phyloP scores from a whole-genome alignment of 1,140 invertebrate genomes.

The Leptopilina boulardi region DNA sequence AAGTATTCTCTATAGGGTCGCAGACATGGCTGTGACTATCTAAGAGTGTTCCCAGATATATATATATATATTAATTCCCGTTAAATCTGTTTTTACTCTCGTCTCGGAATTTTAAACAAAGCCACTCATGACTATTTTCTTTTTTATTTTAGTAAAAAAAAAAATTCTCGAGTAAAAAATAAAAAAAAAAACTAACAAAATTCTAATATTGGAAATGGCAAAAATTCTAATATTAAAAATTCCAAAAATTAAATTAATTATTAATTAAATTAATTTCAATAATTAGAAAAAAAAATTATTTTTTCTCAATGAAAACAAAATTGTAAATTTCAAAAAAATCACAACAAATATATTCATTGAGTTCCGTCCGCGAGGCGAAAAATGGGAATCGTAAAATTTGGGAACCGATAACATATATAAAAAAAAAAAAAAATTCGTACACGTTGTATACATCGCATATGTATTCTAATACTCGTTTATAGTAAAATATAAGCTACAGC shows the following conservation, averaged over 20 bases:
- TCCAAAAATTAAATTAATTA: too few relatives aligned
- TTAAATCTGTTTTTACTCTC: slow-evolving; percentile 26
- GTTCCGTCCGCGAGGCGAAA: slow-evolving; percentile 3
- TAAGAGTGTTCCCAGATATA: slow-evolving; percentile 16
- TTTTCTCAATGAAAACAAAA: too few relatives aligned
- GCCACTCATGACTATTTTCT: background rate
- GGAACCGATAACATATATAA: background rate
- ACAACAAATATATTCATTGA: too few relatives aligned
- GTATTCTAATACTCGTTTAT: slow-evolving; percentile 4
- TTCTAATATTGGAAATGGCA: too few relatives aligned
- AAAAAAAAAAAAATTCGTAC: background rate
- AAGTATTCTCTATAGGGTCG: slow-evolving; percentile 27
- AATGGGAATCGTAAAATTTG: slow-evolving; percentile 10
- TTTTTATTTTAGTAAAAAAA: background rate
- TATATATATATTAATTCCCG: background rate
- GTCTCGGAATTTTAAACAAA: slow-evolving; percentile 15
- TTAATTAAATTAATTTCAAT: too few relatives aligned
- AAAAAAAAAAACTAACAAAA: background rate
- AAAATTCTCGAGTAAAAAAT: background rate
- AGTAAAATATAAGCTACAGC: background rate
- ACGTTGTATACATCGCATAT: slow-evolving; percentile 6
- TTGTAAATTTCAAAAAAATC: too few relatives aligned
- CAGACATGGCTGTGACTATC: slow-evolving; percentile 29
- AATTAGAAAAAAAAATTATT: too few relatives aligned
- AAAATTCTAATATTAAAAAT: too few relatives aligned